phyloP scores from a whole-genome alignment of 37 sponge, comb jelly and placozoan genomes.

The Mnemiopsis leidyi region DNA sequence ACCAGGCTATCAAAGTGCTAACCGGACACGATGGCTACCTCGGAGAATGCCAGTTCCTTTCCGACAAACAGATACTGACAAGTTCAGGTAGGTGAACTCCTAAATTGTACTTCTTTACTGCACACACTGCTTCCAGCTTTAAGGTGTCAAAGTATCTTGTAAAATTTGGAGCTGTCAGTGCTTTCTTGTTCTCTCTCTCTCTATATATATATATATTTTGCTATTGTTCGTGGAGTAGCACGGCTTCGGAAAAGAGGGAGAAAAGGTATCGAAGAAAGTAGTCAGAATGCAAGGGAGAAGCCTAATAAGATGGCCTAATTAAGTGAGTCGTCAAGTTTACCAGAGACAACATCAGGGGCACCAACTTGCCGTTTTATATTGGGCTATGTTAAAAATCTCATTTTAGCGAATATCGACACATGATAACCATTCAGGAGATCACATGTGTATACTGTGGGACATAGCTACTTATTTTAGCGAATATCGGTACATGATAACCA shows the following conservation, averaged over 20 bases:
- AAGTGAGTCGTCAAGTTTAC: too few species aligned
- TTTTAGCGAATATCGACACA: too few species aligned
- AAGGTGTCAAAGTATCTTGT: neutral
- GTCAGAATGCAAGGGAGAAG: neutral
- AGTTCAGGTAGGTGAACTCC: neutral
- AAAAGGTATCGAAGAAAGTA: neutral
- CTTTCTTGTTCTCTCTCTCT: too few species aligned
- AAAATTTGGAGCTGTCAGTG: neutral
- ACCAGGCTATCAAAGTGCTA: conserved; percentile 11
- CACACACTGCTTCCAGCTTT: neutral
- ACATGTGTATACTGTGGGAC: conserved; percentile 57
- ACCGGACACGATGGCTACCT: conserved; percentile 32
- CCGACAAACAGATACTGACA: conserved; percentile 38
- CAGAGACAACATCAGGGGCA: too few species aligned
- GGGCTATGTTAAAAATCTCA: too few species aligned
- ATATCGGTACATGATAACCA: too few species aligned
- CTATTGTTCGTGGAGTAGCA: neutral
- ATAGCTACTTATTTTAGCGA: too few species aligned
- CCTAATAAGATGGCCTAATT: too few species aligned
- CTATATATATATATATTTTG: too few species aligned
- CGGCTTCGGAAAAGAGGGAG: neutral
- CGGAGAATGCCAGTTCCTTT: conserved; percentile 44
- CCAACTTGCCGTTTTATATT: too few species aligned
- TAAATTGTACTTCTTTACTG: neutral
- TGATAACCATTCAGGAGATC: conserved; percentile 36